phyloP scores from a whole-genome alignment of 2,888 invertebrate species.

The Caenorhabditis doughertyi region DNA sequence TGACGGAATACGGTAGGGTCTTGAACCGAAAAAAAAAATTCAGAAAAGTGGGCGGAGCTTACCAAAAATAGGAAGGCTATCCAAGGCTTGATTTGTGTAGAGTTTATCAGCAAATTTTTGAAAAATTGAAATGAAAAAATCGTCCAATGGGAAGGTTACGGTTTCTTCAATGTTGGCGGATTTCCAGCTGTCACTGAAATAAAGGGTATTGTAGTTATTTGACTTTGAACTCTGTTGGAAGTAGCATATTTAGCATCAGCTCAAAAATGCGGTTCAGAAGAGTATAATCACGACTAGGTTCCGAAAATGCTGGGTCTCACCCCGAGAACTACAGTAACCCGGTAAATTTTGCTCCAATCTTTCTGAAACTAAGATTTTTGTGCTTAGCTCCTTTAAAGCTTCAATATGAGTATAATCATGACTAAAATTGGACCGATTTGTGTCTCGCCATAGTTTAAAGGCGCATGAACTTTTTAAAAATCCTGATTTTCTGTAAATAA shows the following conservation, averaged over 20 bases:
- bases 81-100: constrained; percentile 32
- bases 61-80: constrained; percentile 37
- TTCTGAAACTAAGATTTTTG: background rate
- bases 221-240: background rate
- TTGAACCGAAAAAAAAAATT: background rate
- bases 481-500: background rate
- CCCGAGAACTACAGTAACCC: too few relatives aligned
- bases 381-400: background rate
- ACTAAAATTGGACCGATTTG: too few relatives aligned
- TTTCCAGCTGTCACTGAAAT: constrained; percentile 52
- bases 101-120: constrained; percentile 53
- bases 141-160: background rate
- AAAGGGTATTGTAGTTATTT: too few relatives aligned
- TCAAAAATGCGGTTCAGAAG: background rate
- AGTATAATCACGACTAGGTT: too few relatives aligned
- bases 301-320: too few relatives aligned
- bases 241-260: background rate
- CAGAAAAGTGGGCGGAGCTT: background rate
- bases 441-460: background rate
- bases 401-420: background rate
- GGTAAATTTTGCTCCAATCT: too few relatives aligned
- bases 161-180: constrained; percentile 25
- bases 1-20: background rate
- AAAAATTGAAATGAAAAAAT: constrained; percentile 17
- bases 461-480: too few relatives aligned